Base-by-base conservation (phyloP, 2,888 invertebrate species). In the Drosophila meridiana region DNA sequence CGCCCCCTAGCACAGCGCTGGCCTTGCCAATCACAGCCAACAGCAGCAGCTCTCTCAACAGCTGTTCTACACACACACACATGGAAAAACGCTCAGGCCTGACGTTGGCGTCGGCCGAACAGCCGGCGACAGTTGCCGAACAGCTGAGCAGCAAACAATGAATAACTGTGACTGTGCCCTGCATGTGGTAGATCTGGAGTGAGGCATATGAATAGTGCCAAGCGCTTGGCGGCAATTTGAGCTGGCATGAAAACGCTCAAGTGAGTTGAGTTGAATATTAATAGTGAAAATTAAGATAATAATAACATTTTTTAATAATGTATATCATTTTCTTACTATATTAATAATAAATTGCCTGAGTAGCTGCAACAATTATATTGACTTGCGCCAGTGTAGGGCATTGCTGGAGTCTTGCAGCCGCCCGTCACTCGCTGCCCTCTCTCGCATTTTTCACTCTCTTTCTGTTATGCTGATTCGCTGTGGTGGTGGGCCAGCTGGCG, bases 161-260 rank as follows among this genome's bases (percentile, higher is more conserved):
- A 59, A 80, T 75, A 79, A 75, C 75, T 74, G 80, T 74, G 80
- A 28, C 34, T 14, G 26, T 9, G 34, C 30, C 7, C 26, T 1
- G 7, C 40, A 50, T n/a, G 80, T 58, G 68, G 58, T 57, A 20
- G 61, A 40, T 48, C 61, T 20, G 30, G 4, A 28, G 2, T 42
- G 5, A 20, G 57, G 62, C 61, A 75, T 75, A 68, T 75, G 34
- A 50, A n/a, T 34, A 28, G 5, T 5, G 1, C 0, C 2, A 60
- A 9, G 32, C 0, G 34, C 40, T 40, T 60, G 20, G 40, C 30
- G 14, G 36, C 9, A 9, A 2, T 11, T n/a, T 20, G 9, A 11
- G 9, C n/a, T 30, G 1, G 8, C 32, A 9, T 30, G 14, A 14
- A 30, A 30, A n/a, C 30, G 8, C n/a, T 32, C n/a, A n/a, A 4